Evolutionary conservation across 2,888 invertebrate species (phyloP).

Genomic region (Saturnia pavonia): DNA sequence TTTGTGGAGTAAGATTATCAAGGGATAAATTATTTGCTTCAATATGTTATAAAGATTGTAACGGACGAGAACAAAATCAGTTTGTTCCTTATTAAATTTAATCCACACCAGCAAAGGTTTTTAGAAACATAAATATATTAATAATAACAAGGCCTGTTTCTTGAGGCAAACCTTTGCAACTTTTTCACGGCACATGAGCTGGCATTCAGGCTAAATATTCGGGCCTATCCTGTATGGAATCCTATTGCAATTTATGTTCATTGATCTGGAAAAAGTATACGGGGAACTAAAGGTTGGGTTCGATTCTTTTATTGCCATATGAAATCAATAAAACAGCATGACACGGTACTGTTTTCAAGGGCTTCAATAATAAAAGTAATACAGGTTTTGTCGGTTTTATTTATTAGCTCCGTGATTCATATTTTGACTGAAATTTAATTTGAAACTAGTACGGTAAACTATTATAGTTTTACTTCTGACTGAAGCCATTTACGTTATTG

Average conservation of each 20-base stretch:
- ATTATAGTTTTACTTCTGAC: no score
- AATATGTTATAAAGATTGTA: no score
- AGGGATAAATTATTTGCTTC: no score
- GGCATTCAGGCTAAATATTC: constrained; percentile 65
- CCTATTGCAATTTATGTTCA: constrained; percentile 80
- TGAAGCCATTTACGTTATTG: no score
- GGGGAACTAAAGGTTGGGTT: constrained; percentile 71
- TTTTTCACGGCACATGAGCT: constrained; percentile 44
- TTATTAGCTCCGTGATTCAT: constrained; percentile 26
- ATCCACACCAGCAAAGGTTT: no score
- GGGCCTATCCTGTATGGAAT: constrained; percentile 70
- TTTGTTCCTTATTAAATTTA: not conserved
- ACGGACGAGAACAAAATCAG: no score
- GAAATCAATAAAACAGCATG: constrained; percentile 73
- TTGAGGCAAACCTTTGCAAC: constrained; percentile 71
- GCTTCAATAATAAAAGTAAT: constrained; percentile 48
- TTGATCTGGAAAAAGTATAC: constrained; percentile 76
- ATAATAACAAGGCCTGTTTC: constrained; percentile 33
- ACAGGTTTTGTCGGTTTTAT: constrained; percentile 40
- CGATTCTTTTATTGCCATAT: constrained; percentile 75
- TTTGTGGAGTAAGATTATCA: no score
- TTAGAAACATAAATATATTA: constrained; percentile 53
- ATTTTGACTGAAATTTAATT: not conserved
- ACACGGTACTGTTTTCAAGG: constrained; percentile 53
- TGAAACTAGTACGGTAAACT: not conserved